Evolutionary conservation across 92 coral and sea anemone genomes (phyloP).

Genomic region (Epizoanthus illoricatus): DNA sequence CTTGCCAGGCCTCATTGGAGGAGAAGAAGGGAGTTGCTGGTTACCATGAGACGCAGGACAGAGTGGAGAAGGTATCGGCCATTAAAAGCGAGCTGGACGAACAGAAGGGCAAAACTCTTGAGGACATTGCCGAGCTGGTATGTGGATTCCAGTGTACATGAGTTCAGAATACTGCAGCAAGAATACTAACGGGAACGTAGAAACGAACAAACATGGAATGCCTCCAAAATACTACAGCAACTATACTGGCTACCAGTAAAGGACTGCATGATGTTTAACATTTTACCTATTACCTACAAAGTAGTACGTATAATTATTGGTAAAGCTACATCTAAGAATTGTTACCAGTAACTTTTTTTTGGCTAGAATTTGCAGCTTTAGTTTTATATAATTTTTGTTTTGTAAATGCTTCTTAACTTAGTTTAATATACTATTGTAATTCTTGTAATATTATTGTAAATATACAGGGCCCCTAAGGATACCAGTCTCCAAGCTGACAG

Average conservation of each 20-base stretch:
- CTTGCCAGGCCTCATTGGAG: conserved; percentile 69
- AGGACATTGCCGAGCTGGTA: conserved; percentile 96
- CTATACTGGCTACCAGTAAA: too few species aligned
- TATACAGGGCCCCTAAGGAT: not conserved
- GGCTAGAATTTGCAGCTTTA: not conserved
- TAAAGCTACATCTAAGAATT: not conserved
- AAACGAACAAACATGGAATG: too few species aligned
- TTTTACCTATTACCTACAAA: too few species aligned
- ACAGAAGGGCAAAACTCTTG: conserved; percentile 95
- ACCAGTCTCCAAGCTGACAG: too few species aligned
- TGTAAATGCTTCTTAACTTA: too few species aligned
- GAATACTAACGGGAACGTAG: too few species aligned
- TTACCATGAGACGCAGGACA: conserved; percentile 94
- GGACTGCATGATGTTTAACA: too few species aligned
- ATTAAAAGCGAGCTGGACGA: conserved; percentile 96
- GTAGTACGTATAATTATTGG: too few species aligned
- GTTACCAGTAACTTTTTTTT: not conserved
- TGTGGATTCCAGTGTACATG: not conserved
- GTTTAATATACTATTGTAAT: not conserved
- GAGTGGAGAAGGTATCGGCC: conserved; percentile 92
- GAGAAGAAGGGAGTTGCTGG: conserved; percentile 87
- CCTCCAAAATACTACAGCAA: too few species aligned
- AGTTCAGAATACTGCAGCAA: not conserved
- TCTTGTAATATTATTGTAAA: not conserved
- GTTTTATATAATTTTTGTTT: not conserved